Conservation (phyloP, 2,888 invertebrate genomes). For the Dioctria rufipes region DNA sequence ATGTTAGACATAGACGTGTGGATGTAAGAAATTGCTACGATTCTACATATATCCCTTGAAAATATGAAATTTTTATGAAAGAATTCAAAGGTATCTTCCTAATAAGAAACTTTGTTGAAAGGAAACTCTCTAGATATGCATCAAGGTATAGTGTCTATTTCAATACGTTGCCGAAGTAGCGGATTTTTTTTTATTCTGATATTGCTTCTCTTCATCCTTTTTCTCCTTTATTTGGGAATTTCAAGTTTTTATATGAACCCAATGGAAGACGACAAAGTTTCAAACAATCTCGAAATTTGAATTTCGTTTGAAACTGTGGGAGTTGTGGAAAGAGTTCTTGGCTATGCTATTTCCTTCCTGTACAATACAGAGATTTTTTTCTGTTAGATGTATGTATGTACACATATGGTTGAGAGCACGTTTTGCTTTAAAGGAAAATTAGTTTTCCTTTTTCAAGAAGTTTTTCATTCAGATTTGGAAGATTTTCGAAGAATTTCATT, state of each 20-base stretch:
- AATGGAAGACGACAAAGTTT: constrained; percentile 42
- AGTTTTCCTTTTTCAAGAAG: neutral
- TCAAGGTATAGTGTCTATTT: neutral
- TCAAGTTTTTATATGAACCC: neutral
- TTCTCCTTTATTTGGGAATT: constrained; percentile 1
- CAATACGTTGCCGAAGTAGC: neutral
- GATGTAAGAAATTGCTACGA: too few relatives aligned
- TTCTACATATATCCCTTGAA: too few relatives aligned
- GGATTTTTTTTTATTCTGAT: neutral
- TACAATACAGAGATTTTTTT: neutral
- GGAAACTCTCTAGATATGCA: constrained; percentile 30
- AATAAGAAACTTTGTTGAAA: constrained; percentile 45
- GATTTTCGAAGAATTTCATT: too few relatives aligned
- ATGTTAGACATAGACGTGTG: too few relatives aligned
- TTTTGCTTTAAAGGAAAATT: neutral
- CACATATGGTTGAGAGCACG: neutral
- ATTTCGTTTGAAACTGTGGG: constrained; percentile 24
- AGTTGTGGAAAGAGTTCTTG: neutral
- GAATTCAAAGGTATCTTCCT: constrained; percentile 25
- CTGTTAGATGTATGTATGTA: too few relatives aligned
- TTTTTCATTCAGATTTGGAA: too few relatives aligned
- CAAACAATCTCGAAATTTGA: constrained; percentile 43
- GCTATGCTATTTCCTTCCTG: neutral
- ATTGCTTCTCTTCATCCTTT: constrained; percentile 16
- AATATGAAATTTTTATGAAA: constrained; percentile 22